Percentiles rank a stretch among this genome's conserved stretches.
Evolutionary conservation across 30 jellyfish, hydroid and myxozoan species (phyloP).

Genomic region (Chrysaora quinquecirrha): DNA sequence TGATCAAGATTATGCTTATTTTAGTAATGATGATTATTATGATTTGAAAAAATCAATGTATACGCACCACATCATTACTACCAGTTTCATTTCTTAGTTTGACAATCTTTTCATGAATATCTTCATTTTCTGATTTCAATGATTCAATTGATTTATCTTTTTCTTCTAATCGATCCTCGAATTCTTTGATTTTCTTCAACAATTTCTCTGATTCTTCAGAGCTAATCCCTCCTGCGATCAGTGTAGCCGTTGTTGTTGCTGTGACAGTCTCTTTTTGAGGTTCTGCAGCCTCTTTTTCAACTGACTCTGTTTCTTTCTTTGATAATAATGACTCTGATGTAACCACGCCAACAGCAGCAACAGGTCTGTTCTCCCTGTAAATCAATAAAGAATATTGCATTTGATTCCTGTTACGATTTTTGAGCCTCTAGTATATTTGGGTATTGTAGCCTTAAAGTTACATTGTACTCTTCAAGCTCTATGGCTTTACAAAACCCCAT

Average conservation of each 20-base stretch:
- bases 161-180: conserved; percentile 22
- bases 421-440: too few species aligned
- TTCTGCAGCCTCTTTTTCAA: conserved; percentile 17
- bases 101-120: conserved; percentile 18
- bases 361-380: conserved; percentile 41
- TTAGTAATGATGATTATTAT: too few species aligned
- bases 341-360: conserved; percentile 53
- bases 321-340: conserved; percentile 32
- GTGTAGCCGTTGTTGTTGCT: conserved; percentile 28
- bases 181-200: conserved; percentile 39
- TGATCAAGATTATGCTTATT: too few species aligned
- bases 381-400: too few species aligned
- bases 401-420: too few species aligned
- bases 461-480: too few species aligned
- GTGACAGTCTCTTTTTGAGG: conserved; percentile 10
- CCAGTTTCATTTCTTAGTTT: conserved; percentile 44
- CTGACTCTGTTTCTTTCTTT: not conserved
- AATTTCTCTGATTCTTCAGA: conserved; percentile 53
- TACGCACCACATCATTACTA: conserved; percentile 33
- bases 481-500: too few species aligned
- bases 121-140: conserved; percentile 30
- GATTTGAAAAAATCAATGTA: too few species aligned
- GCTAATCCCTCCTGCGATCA: conserved; percentile 47
- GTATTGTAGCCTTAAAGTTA: too few species aligned
- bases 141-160: conserved; percentile 27